Evolutionary conservation across 2,113 vertebrate species (phyloP).

Genomic region (Columba janthina): DNA sequence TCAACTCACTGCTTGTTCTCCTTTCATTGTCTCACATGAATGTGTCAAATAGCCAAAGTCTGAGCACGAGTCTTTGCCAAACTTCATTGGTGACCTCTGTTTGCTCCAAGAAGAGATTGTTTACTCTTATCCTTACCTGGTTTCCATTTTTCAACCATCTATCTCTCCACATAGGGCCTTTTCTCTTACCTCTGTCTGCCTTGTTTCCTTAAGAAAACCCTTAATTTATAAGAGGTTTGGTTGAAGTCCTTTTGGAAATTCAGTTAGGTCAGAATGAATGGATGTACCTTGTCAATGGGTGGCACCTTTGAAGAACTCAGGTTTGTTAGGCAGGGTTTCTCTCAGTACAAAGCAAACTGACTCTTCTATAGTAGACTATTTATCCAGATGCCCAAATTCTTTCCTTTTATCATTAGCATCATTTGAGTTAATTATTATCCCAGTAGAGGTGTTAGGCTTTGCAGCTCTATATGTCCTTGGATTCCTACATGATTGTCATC

Average conservation of each 20-base stretch:
- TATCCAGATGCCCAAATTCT: not conserved
- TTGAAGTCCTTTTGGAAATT: not conserved
- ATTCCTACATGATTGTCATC: not conserved
- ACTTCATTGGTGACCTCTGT: not conserved
- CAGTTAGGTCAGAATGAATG: not conserved
- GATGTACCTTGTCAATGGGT: not conserved
- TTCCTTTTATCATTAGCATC: not conserved
- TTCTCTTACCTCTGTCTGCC: not conserved
- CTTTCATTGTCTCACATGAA: not conserved
- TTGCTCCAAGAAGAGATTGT: not conserved
- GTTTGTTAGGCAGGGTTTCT: not conserved
- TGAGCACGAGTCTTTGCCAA: not conserved
- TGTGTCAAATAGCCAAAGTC: not conserved
- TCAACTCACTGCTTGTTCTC: not conserved
- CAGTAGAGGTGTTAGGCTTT: not conserved
- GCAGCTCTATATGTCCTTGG: not conserved
- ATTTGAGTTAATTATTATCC: not conserved
- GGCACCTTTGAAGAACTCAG: not conserved
- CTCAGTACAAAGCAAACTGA: rapidly evolving
- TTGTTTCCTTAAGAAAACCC: not conserved
- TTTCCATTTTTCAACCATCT: not conserved
- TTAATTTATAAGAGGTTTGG: not conserved
- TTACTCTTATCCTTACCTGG: not conserved
- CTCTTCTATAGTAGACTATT: not conserved
- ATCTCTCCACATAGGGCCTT: not conserved